Conservation (phyloP, 1,140 invertebrate species). For the Callitettix versicolor region DNA sequence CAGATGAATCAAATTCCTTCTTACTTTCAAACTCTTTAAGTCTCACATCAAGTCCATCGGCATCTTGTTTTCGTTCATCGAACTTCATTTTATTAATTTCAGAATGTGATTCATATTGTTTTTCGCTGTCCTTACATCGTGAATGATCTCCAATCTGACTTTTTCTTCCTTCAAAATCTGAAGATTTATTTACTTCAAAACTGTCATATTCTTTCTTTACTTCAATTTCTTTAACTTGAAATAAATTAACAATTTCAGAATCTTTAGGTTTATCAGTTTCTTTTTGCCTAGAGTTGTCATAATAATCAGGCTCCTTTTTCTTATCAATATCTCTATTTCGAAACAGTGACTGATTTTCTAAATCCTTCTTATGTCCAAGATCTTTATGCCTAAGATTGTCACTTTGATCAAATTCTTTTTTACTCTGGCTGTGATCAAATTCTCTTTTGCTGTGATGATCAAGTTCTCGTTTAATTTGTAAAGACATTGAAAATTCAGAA, state of each 20-base stretch:
- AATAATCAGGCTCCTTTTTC: conserved; percentile 13
- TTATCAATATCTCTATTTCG: conserved; percentile 14
- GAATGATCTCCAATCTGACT: background rate
- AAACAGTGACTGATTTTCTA: background rate
- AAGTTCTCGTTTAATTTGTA: no score
- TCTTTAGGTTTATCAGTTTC: conserved; percentile 26
- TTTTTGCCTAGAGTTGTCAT: conserved; percentile 23
- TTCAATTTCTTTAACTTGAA: conserved; percentile 10
- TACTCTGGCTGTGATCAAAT: no score
- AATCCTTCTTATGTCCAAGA: no score
- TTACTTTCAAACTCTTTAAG: conserved; percentile 19
- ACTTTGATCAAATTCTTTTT: no score
- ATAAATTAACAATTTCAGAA: conserved; percentile 12
- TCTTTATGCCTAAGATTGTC: no score
- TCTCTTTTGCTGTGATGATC: no score
- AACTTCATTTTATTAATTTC: conserved; percentile 14
- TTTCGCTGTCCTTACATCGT: no score
- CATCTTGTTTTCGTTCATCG: conserved; percentile 26
- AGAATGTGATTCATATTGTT: no score
- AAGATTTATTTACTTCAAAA: conserved; percentile 30
- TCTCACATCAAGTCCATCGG: conserved; percentile 25
- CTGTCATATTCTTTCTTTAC: conserved; percentile 18
- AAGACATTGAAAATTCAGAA: no score
- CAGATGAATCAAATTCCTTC: conserved; percentile 16
- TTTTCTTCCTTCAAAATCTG: conserved; percentile 17